Evolutionary conservation across 2,113 vertebrate species (phyloP).

Genomic region (Pavo muticus): DNA sequence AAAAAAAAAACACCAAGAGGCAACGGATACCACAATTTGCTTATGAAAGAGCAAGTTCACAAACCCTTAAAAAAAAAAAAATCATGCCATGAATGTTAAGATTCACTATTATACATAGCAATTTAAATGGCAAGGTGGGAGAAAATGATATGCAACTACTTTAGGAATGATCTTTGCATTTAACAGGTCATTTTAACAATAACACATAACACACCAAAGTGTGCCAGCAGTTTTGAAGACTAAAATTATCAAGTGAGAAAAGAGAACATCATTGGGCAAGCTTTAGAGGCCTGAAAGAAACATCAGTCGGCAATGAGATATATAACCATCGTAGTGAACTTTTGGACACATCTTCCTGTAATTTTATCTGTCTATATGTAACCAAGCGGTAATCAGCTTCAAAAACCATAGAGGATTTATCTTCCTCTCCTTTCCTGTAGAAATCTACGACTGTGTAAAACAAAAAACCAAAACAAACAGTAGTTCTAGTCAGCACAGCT

Average conservation of each 20-base stretch:
- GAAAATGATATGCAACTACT: neutral
- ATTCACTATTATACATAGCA: neutral
- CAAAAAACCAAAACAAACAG: neutral
- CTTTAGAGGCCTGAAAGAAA: neutral
- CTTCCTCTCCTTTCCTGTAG: neutral
- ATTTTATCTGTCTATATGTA: conserved; percentile 8
- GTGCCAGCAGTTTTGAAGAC: neutral
- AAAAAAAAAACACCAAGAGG: neutral
- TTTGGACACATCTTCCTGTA: conserved; percentile 10
- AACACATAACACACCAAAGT: neutral
- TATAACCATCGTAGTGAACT: neutral
- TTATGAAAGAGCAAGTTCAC: neutral
- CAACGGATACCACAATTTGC: neutral
- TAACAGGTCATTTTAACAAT: neutral
- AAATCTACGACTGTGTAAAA: neutral
- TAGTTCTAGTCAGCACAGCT: neutral
- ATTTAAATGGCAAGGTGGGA: neutral
- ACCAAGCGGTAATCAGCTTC: neutral
- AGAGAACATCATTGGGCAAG: neutral
- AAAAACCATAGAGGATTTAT: neutral
- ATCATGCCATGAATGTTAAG: neutral
- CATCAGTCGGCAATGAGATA: neutral
- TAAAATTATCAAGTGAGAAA: neutral
- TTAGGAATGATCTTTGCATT: neutral
- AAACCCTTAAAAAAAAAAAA: neutral